These are phyloP conservation scores for Lepus townsendii DNA, from an alignment of 2,797 vertebrate genomes.

Conservation along the genomic window DNA sequence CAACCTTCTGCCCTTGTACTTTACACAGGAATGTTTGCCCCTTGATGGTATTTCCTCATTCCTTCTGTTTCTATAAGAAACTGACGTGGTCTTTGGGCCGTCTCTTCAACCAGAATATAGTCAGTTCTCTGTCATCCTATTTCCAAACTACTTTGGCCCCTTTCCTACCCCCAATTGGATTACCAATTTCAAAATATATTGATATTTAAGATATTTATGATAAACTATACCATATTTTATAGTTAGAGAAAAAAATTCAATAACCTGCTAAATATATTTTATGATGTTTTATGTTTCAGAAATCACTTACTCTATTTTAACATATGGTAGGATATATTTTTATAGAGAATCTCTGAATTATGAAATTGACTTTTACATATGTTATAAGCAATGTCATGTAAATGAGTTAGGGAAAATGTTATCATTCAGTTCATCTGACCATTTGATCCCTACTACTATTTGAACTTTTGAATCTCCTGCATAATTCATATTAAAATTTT, in stretches of 20 bases:
- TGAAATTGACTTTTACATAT: background rate
- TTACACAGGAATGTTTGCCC: background rate
- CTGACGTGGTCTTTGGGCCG: background rate
- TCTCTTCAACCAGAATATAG: background rate
- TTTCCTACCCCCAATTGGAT: background rate
- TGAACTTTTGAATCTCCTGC: background rate
- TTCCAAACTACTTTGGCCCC: background rate
- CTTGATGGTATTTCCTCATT: background rate
- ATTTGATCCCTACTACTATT: background rate
- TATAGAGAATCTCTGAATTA: background rate
- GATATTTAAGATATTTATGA: conserved; percentile 9
- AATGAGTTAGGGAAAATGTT: background rate
- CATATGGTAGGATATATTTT: background rate
- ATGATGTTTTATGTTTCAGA: background rate
- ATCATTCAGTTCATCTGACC: background rate
- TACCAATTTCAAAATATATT: background rate
- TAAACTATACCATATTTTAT: background rate
- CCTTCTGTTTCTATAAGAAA: background rate
- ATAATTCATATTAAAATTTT: background rate
- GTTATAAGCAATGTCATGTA: background rate
- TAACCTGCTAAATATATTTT: background rate
- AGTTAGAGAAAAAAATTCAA: conserved; percentile 7
- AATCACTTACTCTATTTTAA: conserved; percentile 21
- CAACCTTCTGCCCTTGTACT: background rate
- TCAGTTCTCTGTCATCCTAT: background rate